Evolutionary conservation across 2,888 invertebrate genomes (phyloP).

Genomic region (Polymixis flavicincta): DNA sequence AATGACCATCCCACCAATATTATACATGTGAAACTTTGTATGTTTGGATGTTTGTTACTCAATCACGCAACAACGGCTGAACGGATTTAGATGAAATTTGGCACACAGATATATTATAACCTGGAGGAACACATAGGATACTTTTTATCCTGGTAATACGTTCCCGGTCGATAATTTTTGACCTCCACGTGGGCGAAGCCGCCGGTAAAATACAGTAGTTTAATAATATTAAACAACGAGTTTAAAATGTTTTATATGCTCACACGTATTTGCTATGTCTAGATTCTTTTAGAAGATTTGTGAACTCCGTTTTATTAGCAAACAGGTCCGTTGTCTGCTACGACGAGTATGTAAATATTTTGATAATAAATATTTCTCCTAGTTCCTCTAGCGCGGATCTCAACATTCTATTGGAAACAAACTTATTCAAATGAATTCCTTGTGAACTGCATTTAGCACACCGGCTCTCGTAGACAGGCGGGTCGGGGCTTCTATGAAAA

Average conservation of each 20-base stretch:
- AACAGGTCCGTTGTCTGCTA: neutral
- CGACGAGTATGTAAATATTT: conserved; percentile 30
- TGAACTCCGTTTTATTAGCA: neutral
- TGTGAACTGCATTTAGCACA: conserved; percentile 6
- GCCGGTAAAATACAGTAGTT: too few relatives aligned
- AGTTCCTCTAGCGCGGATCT: conserved; percentile 3
- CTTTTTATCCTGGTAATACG: too few relatives aligned
- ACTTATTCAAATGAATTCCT: neutral
- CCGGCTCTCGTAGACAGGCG: too few relatives aligned
- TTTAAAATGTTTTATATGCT: neutral
- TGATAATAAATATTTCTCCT: conserved; percentile 20
- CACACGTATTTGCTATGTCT: neutral
- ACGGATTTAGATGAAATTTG: too few relatives aligned
- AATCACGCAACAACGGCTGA: too few relatives aligned
- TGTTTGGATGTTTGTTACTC: too few relatives aligned
- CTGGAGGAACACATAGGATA: too few relatives aligned
- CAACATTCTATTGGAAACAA: neutral
- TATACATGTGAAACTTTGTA: too few relatives aligned
- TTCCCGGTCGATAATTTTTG: too few relatives aligned
- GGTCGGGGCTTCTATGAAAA: too few relatives aligned
- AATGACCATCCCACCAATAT: neutral
- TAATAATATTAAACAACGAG: neutral
- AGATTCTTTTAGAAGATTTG: neutral
- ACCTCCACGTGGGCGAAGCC: too few relatives aligned
- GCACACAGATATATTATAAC: too few relatives aligned